Percentiles rank a stretch among this genome's conserved stretches.
Evolutionary conservation across 2,888 invertebrate genomes (phyloP).

Genomic region (Caenorhabditis panamensis): DNA sequence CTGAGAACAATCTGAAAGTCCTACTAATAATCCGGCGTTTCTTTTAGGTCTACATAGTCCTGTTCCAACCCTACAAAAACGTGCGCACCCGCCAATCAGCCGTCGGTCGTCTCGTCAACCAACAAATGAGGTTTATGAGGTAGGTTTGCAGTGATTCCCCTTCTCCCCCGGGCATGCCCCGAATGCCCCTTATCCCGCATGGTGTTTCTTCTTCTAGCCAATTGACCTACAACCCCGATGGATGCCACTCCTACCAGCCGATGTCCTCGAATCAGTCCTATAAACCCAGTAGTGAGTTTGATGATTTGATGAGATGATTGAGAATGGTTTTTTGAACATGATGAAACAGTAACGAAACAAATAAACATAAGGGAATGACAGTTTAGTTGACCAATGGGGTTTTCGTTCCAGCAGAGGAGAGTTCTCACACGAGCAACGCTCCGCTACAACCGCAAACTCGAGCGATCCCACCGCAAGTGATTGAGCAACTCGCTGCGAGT

Average conservation of each 20-base stretch:
- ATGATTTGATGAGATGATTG: conserved; percentile 16
- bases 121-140: conserved; percentile 82
- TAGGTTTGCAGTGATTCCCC: conserved; percentile 57
- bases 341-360: neutral
- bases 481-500: conserved; percentile 61
- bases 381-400: conserved; percentile 9
- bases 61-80: conserved; percentile 89
- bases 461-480: conserved; percentile 65
- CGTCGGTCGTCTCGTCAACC: conserved; percentile 80
- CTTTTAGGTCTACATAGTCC: conserved; percentile 86
- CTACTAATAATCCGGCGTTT: neutral
- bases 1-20: no score
- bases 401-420: conserved; percentile 70
- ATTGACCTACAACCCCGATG: conserved; percentile 71
- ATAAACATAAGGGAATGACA: neutral
- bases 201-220: conserved; percentile 64
- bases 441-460: conserved; percentile 58
- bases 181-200: conserved; percentile 14
- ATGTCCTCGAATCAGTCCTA: conserved; percentile 68
- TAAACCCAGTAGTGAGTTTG: conserved; percentile 69
- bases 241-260: conserved; percentile 66
- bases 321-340: conserved; percentile 2
- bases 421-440: conserved; percentile 70
- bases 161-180: neutral
- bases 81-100: conserved; percentile 83